Conservation (phyloP, 2,797 vertebrate genomes). For the Odontamblyopus rebecca region DNA sequence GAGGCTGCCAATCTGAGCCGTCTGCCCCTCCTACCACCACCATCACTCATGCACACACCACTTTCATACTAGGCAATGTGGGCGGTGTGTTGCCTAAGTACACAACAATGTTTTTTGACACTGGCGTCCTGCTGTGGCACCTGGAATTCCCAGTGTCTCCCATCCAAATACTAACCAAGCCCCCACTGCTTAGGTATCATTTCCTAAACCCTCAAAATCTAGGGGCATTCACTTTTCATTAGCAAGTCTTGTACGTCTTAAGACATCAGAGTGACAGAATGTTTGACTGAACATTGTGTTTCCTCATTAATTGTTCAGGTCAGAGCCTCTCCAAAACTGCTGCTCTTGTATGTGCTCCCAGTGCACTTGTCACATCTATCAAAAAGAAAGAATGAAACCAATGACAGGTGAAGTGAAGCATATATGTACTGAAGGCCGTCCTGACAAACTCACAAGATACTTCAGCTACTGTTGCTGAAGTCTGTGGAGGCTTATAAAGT, state of each 20-base stretch:
- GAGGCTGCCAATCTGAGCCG: too few relatives aligned
- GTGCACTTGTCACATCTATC: not conserved
- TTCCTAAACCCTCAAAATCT: not conserved
- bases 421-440: too few relatives aligned
- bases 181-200: not conserved
- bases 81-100: too few relatives aligned
- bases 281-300: not conserved
- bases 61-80: too few relatives aligned
- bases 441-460: not conserved
- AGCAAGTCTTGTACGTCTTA: not conserved
- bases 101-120: too few relatives aligned
- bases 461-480: not conserved
- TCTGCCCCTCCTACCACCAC: too few relatives aligned
- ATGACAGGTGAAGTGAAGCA: too few relatives aligned
- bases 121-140: too few relatives aligned
- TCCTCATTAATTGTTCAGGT: not conserved
- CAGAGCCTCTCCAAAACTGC: not conserved
- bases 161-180: too few relatives aligned
- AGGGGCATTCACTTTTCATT: too few relatives aligned
- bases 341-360: not conserved
- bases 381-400: not conserved
- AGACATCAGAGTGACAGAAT: not conserved
- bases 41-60: too few relatives aligned
- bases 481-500: not conserved
- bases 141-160: too few relatives aligned